A percentile compares a stretch with the other conserved stretches of the same genome.
Evolutionary conservation across 2,888 invertebrate genomes (phyloP).

Genomic region (Netelia virgata): DNA sequence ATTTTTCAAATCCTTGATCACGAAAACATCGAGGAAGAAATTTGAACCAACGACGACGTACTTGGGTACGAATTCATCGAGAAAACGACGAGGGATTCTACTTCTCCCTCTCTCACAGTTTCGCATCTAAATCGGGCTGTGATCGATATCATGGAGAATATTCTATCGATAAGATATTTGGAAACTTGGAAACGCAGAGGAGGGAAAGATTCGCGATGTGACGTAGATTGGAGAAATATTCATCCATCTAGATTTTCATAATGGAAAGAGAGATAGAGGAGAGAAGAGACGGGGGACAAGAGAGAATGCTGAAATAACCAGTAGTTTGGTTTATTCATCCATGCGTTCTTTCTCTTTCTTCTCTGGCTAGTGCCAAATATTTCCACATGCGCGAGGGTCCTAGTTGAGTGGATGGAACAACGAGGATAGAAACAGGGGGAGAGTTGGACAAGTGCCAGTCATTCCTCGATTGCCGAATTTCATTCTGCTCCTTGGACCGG

Average conservation of each 20-base stretch:
- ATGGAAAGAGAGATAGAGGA: not conserved
- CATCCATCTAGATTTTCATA: slow-evolving; percentile 16
- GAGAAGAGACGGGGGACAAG: not conserved
- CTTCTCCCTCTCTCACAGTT: not conserved
- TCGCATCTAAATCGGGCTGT: slow-evolving; percentile 51
- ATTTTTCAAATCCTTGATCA: not conserved
- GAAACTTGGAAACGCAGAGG: slow-evolving; percentile 14
- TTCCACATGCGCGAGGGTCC: slow-evolving; percentile 33
- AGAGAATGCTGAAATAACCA: not conserved
- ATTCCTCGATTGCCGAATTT: slow-evolving; percentile 58
- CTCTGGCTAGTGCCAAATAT: slow-evolving; percentile 5
- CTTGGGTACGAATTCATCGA: not conserved
- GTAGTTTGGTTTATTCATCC: slow-evolving; percentile 42
- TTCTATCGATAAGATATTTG: slow-evolving; percentile 37
- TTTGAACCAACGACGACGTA: not conserved
- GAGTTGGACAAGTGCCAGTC: slow-evolving; percentile 64
- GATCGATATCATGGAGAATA: slow-evolving; percentile 55
- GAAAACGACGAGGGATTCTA: not conserved
- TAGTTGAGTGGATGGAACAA: slow-evolving; percentile 13
- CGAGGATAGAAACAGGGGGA: slow-evolving; percentile 8
- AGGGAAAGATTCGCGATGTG: not conserved
- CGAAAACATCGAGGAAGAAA: too few species aligned
- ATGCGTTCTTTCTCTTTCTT: not conserved
- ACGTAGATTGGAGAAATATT: slow-evolving; percentile 29
- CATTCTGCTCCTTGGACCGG: slow-evolving; percentile 50